Evolutionary conservation across 2,113 vertebrate species (phyloP), one percentile per base, ranked within the genome.

Genomic region (Grallaria varia): DNA sequence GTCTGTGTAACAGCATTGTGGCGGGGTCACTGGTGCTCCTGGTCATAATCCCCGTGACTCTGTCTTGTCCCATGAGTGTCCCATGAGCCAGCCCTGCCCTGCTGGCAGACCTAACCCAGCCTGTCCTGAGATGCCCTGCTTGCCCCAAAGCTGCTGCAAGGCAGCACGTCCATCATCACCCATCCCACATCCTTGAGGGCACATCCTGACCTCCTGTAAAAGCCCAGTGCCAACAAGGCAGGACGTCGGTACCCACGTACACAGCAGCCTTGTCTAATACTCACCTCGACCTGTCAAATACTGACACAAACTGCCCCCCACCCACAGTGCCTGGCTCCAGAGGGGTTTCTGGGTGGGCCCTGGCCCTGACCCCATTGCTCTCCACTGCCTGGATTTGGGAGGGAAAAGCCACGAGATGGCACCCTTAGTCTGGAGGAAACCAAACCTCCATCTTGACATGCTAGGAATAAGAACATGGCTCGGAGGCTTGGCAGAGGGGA

Each of bases 371-470:
- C n/a, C 25, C 59, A 39, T 16, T 0, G 0, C 28, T 66, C n/a
- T 5, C 6, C 0, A 0, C 23, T 33, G 45, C 55, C 50, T n/a
- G 73, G 68, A 8, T 72, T 75, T 37, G 40, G 64, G 60, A 95
- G 10, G 60, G 35, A 93, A 64, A 91, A 96, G 82, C 97, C 97
- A 96, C 92, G 35, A 94, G 96, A 93, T 96, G 97, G 96, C 95
- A 95, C 64, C 79, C 91, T 89, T 58, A 62, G 91, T 37, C 89
- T 87, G 66, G 53, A 93, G 85, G 87, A 96, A 93, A 69, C 25
- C 56, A 81, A 80, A 68, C 42, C 40, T 94, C 73, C 68, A 40
- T 28, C 42, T 21, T 20, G 35, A 45, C 8, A 3, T 9, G 20
- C 37, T 42, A 20, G 52, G 28, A 67, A 16, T 14, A 17, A 67